Percentiles rank a stretch among this genome's conserved stretches.
phyloP scores from a whole-genome alignment of 2,797 vertebrate genomes.

The Anguilla anguilla region DNA sequence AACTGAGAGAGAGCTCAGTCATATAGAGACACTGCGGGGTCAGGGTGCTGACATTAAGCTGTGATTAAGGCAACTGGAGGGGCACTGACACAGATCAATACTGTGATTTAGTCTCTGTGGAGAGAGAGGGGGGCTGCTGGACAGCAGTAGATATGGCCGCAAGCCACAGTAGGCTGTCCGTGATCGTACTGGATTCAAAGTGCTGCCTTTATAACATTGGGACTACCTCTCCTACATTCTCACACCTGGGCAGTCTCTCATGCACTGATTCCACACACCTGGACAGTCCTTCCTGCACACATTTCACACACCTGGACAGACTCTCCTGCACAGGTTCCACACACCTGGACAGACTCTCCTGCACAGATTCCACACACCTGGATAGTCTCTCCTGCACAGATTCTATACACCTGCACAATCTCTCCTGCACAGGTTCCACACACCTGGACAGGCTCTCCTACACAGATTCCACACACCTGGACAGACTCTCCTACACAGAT shows the following conservation, averaged over 20 bases:
- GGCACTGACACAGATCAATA: constrained; percentile 26
- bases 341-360: neutral
- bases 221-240: neutral
- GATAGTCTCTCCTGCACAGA: too few relatives aligned
- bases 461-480: too few relatives aligned
- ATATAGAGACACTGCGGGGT: constrained; percentile 12
- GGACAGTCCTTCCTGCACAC: constrained; percentile 45
- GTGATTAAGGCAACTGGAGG: constrained; percentile 14
- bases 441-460: too few relatives aligned
- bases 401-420: too few relatives aligned
- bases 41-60: constrained; percentile 23
- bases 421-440: too few relatives aligned
- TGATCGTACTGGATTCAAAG: neutral
- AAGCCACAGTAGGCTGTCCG: constrained; percentile 18
- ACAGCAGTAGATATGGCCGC: constrained; percentile 55
- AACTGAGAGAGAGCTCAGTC: constrained; percentile 43
- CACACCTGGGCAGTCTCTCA: neutral
- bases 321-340: constrained; percentile 47
- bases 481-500: too few relatives aligned
- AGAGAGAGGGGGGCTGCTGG: constrained; percentile 24
- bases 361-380: neutral
- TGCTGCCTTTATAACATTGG: too few relatives aligned
- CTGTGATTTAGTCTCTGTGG: constrained; percentile 25
- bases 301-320: constrained; percentile 55
- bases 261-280: constrained; percentile 30